Evolutionary conservation across 2,113 vertebrate genomes (phyloP), one percentile per base, ranked within the genome.

Genomic region (Thomomys bottae): DNA sequence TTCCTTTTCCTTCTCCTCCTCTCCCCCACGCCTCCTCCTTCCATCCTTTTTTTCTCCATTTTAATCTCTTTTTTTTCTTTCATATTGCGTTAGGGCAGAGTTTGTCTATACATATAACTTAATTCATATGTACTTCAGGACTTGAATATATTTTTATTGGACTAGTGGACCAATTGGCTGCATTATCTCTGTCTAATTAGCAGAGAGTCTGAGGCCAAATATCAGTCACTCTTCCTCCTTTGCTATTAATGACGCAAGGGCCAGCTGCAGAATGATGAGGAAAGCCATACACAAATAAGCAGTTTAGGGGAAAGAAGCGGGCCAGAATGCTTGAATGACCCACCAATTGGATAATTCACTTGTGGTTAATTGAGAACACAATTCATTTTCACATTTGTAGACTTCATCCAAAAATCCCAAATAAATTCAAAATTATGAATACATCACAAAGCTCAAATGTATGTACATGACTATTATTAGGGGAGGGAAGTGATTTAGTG

Each of bases 361-460:
- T 94, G 38, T 40, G 18, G 36, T 84, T 95, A 93, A 94, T 88
- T 92, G 90, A 88, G 78, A 91, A 94, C 42, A 92, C 93, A 70
- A 83, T 81, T 90, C 77, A 66, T 96, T 90, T 90, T 71, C 70
- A 92, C 42, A 49, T 82, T 90, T 92, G 40, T 49, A 79, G 18
- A 84, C 21, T 89, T 88, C 57, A 86, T 72, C 49, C 78, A 63
- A 73, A 95, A 94, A 81, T 86, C 54, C 89, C 14, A 24, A 94
- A 91, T 77, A 90, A 84, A 76, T 78, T 92, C 84, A 17, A 94
- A 90, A 84, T 92, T 64, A 59, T 81, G 57, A 88, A 87, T 71
- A 94, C 49, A 87, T 76, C 70, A 82, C 71, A 32, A 30, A 89
- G 64, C 8, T 45, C 49, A 63, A 57, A 45, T 78, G 54, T 24